phyloP scores from a whole-genome alignment of 2,113 vertebrate species.

The Aptenodytes forsteri region DNA sequence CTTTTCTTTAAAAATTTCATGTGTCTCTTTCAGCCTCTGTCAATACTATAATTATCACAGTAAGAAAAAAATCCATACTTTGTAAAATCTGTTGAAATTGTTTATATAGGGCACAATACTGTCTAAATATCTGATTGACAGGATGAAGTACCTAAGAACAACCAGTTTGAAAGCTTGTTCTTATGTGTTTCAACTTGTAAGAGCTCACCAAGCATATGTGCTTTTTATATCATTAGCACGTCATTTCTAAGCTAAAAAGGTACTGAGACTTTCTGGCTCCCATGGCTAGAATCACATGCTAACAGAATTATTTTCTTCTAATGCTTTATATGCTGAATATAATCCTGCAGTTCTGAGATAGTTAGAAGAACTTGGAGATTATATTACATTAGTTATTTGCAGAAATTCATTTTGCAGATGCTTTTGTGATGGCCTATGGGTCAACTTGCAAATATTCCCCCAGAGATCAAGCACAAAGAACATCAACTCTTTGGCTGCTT shows the following conservation, averaged over 20 bases:
- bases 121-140: slow-evolving; percentile 25
- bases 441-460: slow-evolving; percentile 39
- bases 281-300: slow-evolving; percentile 62
- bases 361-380: slow-evolving; percentile 66
- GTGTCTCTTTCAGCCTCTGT: not conserved
- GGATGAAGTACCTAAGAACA: slow-evolving; percentile 46
- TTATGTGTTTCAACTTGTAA: slow-evolving; percentile 55
- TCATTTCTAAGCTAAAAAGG: slow-evolving; percentile 60
- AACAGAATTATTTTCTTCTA: slow-evolving; percentile 65
- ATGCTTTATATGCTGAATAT: slow-evolving; percentile 29
- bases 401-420: slow-evolving; percentile 77
- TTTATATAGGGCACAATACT: not conserved
- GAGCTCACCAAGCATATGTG: not conserved
- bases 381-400: slow-evolving; percentile 76
- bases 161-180: slow-evolving; percentile 70
- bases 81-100: not conserved
- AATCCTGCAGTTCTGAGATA: not conserved
- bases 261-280: slow-evolving; percentile 66
- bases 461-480: slow-evolving; percentile 61
- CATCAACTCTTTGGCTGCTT: slow-evolving; percentile 70
- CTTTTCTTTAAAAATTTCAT: not conserved
- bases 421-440: slow-evolving; percentile 75
- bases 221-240: slow-evolving; percentile 53
- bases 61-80: not conserved
- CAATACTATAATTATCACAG: not conserved